Evolutionary conservation across 2,888 invertebrate genomes (phyloP), one percentile per base, ranked within the genome.

Genomic region (Seladonia tumulorum): DNA sequence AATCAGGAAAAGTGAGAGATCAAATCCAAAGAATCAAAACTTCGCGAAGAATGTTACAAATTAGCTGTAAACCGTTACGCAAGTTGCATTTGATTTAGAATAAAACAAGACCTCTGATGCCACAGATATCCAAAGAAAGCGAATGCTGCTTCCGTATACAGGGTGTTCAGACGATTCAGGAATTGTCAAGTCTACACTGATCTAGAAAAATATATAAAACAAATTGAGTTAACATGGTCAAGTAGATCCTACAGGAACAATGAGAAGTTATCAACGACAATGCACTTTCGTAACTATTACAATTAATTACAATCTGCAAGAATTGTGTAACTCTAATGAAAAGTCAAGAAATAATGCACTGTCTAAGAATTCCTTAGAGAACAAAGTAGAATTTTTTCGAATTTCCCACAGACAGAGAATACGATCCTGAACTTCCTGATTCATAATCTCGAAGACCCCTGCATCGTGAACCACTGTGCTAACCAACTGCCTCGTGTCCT

Each of bases 111-210:
- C 35, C 22, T 22, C 16, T 22, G 5, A 5, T 18, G 16, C 22
- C n/a, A 45, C 18, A 2, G 39, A 29, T 29, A 29, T 63, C 0
- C 5, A 14, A 63, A 29, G 25, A 63, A 29, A 29, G 14, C 5
- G 22, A 47, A 60, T 22, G 47, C 47, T 81, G 71, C 22, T 71
- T 60, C 45, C 60, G 16, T 14, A 22, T 39, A 79, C 18, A 53
- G 5, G 22, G 35, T 16, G 22, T 66, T 70, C 22, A n/a, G n/a
- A 57, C 3, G n/a, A 22, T 74, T 80, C 45, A 7, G 49, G 8
- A 39, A 74, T 81, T 10, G 8, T n/a, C 8, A 47, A 57, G 5
- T 16, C 39, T 63, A 22, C 12, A 16, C 18, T 68, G 25, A 16
- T 16, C 82, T 68, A 12, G 5, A 68, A 57, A 73, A 63, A 49